Percentiles rank a stretch among this genome's conserved stretches.
These are phyloP conservation scores for Trichogramma dendrolimi DNA, from an alignment of 2,888 invertebrate genomes.

Conservation along the genomic window DNA sequence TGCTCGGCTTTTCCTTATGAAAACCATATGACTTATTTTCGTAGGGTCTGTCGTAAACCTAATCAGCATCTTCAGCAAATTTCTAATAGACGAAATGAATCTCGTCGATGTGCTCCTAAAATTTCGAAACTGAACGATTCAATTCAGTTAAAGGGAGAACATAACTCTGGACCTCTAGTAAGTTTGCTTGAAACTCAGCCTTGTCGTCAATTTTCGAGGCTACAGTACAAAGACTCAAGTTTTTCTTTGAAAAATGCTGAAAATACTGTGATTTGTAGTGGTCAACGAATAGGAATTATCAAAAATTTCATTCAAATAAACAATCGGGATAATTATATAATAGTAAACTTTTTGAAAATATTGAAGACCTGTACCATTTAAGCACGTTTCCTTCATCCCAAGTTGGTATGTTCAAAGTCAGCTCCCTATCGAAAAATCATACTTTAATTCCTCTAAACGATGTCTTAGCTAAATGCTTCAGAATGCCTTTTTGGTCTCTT, in stretches of 20 bases:
- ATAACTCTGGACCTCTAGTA: too few species aligned
- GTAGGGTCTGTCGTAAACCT: constrained; percentile 10
- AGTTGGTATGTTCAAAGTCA: not conserved
- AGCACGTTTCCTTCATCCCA: not conserved
- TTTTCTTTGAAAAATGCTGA: not conserved
- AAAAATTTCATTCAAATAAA: constrained; percentile 4
- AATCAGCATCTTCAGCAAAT: constrained; percentile 14
- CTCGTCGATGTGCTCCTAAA: too few species aligned
- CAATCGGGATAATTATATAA: not conserved
- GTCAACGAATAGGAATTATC: not conserved
- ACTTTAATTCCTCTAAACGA: not conserved
- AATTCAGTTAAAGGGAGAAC: too few species aligned
- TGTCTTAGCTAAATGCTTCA: not conserved
- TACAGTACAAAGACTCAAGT: not conserved
- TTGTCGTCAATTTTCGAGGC: not conserved
- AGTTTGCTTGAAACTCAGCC: not conserved
- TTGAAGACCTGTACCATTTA: constrained; percentile 7
- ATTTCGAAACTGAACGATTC: too few species aligned
- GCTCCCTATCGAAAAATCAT: not conserved
- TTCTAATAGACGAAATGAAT: too few species aligned
- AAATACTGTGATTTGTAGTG: not conserved
- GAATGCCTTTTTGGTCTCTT: not conserved
- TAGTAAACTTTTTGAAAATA: not conserved
- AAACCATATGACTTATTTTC: constrained; percentile 23
- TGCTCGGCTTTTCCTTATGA: constrained; percentile 26